Evolutionary conservation across 2,888 invertebrate genomes (phyloP).

Genomic region (Chydorus sphaericus): DNA sequence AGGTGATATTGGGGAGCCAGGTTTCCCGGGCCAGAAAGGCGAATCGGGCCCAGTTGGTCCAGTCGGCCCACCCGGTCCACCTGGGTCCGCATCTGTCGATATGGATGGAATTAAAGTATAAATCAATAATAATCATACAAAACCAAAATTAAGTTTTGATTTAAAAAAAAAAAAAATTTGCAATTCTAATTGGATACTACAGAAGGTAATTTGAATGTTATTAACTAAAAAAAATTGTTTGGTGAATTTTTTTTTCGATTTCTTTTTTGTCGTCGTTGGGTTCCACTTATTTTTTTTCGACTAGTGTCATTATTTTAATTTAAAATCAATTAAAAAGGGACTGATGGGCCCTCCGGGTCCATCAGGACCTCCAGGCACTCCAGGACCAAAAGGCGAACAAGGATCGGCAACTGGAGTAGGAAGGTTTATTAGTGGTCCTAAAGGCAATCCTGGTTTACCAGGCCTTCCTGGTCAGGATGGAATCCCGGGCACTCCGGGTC

Average conservation of each 20-base stretch:
- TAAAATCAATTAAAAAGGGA: constrained; percentile 37
- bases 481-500: constrained; percentile 31
- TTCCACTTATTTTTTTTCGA: too few species aligned
- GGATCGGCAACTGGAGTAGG: constrained; percentile 29
- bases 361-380: constrained; percentile 37
- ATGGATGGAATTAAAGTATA: too few species aligned
- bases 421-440: not conserved
- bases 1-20: not conserved
- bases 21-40: constrained; percentile 9
- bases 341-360: constrained; percentile 51
- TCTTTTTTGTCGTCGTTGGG: too few species aligned
- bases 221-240: too few species aligned
- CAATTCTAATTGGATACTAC: not conserved
- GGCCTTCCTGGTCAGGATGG: constrained; percentile 47
- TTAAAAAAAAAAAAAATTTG: not conserved
- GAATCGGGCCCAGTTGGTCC: not conserved
- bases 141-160: constrained; percentile 7
- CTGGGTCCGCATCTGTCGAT: constrained; percentile 34
- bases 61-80: constrained; percentile 26
- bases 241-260: not conserved
- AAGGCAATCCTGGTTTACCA: constrained; percentile 24
- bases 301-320: not conserved
- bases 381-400: constrained; percentile 50
- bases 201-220: not conserved
- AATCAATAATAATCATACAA: too few species aligned